Evolutionary conservation across 2,113 vertebrate species (phyloP), one percentile per base, ranked within the genome.

Genomic region (Sceloporus undulatus): DNA sequence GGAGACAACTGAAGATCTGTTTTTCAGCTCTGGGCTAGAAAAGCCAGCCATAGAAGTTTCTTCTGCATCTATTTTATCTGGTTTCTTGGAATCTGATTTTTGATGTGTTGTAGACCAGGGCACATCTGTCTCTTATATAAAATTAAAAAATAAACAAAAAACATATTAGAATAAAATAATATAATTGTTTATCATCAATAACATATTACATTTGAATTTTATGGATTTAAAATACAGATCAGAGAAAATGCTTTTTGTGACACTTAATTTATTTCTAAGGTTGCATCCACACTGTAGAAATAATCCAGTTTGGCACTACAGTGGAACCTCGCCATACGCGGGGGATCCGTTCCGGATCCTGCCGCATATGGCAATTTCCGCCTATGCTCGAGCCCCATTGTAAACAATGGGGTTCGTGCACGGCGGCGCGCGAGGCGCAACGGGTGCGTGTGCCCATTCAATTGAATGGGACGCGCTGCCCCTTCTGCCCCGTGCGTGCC

Each of bases 91-190:
- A 81, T 97, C 96, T 96, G 93, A 95, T 94, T 95, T 97, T 91
- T 97, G 97, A 93, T 97, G 98, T 95, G 97, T 93, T 93, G 98
- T 98, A 83, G 98, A 95, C 99, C 99, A 99, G 48, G 98, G 98
- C 92, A 98, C 98, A 96, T 99, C 98, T 88, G 97, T 97, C 96
- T 99, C 99, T 99, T 97, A 95, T 29, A 78, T 87, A 95, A 18
- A 94, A 95, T 85, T 90, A 93, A 83, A 7, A 29, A 18, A 13
- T 9, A 18, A 83, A 78, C 92, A 38, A 11, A 94, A 93, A 96
- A 91, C 93, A 10, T 75, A 94, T 97, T 95, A 96, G 62, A 93
- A 93, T 48, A 93, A 87, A n/a, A 71, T 91, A 90, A 92, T 85
- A 89, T 77, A 95, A 34, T 40, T 85, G 71, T 93, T 70, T 68